phyloP scores from a whole-genome alignment of 2,888 invertebrate species.

The Leptopilina myrica region DNA sequence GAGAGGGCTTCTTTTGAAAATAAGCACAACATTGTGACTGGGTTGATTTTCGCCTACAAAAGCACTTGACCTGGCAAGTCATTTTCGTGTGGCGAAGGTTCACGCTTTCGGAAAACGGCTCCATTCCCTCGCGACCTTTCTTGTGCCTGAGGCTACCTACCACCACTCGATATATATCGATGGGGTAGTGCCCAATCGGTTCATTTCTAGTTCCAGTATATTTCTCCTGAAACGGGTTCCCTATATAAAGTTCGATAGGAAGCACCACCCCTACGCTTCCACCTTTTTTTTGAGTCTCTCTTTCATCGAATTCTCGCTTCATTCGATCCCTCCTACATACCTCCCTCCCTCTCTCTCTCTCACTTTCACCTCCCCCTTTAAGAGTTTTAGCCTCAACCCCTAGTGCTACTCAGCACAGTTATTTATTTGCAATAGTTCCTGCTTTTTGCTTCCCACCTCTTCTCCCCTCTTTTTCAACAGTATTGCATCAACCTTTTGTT shows the following conservation, averaged over 20 bases:
- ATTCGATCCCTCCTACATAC: slow-evolving; percentile 30
- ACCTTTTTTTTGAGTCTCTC: slow-evolving; percentile 41
- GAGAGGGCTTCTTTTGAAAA: slow-evolving; percentile 7
- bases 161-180: slow-evolving; percentile 29
- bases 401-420: slow-evolving; percentile 50
- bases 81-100: slow-evolving; percentile 18
- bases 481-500: slow-evolving; percentile 53
- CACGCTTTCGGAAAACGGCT: slow-evolving; percentile 25
- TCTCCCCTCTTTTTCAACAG: background rate
- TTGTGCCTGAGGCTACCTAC: background rate
- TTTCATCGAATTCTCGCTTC: slow-evolving; percentile 41
- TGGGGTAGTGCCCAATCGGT: slow-evolving; percentile 12
- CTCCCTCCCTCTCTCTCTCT: background rate
- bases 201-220: slow-evolving; percentile 32
- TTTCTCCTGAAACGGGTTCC: slow-evolving; percentile 15
- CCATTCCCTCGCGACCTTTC: slow-evolving; percentile 29
- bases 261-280: slow-evolving; percentile 18
- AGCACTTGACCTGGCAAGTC: slow-evolving; percentile 25
- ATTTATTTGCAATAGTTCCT: slow-evolving; percentile 63
- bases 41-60: slow-evolving; percentile 32
- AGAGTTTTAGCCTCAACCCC: slow-evolving; percentile 15
- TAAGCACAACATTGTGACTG: slow-evolving; percentile 28
- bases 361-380: background rate
- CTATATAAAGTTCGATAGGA: background rate
- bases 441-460: slow-evolving; percentile 52